phyloP scores from a whole-genome alignment of 2,888 invertebrate genomes.

The Philereme vetulata region DNA sequence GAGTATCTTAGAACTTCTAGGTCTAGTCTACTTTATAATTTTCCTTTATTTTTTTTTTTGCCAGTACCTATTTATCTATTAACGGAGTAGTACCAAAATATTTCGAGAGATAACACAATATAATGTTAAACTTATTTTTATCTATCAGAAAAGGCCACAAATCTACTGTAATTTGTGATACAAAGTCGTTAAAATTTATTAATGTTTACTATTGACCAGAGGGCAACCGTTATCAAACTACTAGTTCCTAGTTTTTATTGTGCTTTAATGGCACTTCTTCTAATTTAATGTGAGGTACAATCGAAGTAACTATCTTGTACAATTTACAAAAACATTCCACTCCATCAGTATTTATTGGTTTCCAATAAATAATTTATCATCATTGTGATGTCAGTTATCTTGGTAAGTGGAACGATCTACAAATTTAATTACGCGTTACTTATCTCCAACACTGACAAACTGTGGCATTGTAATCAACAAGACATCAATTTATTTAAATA shows the following conservation, averaged over 20 bases:
- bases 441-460: slow-evolving; percentile 21
- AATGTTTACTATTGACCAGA: slow-evolving; percentile 19
- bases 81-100: background rate
- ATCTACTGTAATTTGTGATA: slow-evolving; percentile 26
- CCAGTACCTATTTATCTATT: background rate
- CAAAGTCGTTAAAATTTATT: slow-evolving; percentile 26
- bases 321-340: slow-evolving; percentile 3
- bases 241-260: slow-evolving; percentile 20
- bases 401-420: slow-evolving; percentile 14
- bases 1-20: too few relatives aligned
- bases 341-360: slow-evolving; percentile 6
- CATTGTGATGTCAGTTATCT: slow-evolving; percentile 18
- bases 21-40: too few relatives aligned
- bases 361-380: slow-evolving; percentile 18
- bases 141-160: slow-evolving; percentile 12
- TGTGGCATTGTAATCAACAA: slow-evolving; percentile 27
- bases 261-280: slow-evolving; percentile 22
- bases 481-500: slow-evolving; percentile 36
- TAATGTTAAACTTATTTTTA: slow-evolving; percentile 8
- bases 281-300: slow-evolving; percentile 10
- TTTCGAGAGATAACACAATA: slow-evolving; percentile 3
- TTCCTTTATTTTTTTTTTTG: background rate
- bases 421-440: slow-evolving; percentile 27
- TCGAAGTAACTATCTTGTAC: slow-evolving; percentile 4
- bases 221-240: slow-evolving; percentile 22